Conservation (phyloP, 2,113 vertebrate genomes). For the Leucopternis melanops region DNA sequence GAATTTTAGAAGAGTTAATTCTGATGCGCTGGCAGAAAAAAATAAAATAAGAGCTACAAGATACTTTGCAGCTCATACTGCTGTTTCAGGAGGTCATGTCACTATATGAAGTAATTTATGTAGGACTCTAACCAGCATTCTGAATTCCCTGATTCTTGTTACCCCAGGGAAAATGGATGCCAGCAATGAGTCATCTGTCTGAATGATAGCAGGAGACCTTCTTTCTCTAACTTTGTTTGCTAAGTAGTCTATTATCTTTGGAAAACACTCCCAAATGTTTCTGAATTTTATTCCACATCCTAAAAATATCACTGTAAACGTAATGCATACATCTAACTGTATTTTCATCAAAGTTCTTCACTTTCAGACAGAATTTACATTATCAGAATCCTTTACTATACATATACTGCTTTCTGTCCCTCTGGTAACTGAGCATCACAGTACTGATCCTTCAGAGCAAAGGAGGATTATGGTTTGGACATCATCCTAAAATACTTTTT, state of each 20-base stretch:
- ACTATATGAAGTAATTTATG: background rate
- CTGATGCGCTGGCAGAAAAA: background rate
- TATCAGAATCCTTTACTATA: background rate
- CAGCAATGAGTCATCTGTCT: background rate
- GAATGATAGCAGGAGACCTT: background rate
- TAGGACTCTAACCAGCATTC: background rate
- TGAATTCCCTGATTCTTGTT: background rate
- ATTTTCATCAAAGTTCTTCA: background rate
- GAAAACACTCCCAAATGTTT: background rate
- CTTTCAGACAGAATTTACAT: background rate
- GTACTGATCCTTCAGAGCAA: background rate
- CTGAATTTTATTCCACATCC: background rate
- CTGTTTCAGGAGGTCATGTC: background rate
- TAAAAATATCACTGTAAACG: background rate
- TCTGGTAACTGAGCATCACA: background rate
- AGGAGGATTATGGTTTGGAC: background rate
- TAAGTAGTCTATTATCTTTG: background rate
- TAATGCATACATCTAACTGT: background rate
- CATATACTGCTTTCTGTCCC: background rate
- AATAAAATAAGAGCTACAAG: background rate
- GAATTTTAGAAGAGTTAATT: conserved; percentile 18
- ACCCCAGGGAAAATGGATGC: background rate
- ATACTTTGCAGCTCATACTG: background rate
- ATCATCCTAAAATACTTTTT: background rate
- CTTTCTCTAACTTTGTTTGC: background rate